Percentiles rank a stretch among this genome's conserved stretches.
phyloP scores from a whole-genome alignment of 2,888 invertebrate genomes.

The Anorthoa munda region DNA sequence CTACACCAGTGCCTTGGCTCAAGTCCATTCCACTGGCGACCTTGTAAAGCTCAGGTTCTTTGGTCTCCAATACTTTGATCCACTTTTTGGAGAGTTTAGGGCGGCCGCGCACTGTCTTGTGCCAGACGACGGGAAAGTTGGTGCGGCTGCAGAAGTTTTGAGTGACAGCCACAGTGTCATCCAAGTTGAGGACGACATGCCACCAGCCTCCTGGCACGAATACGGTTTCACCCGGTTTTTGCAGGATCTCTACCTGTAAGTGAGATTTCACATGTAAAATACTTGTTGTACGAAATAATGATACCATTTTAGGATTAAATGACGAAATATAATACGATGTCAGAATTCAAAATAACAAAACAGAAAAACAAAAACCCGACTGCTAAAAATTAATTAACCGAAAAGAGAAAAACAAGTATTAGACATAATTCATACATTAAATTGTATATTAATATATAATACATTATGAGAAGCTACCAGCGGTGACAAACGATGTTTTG shows the following conservation, averaged over 20 bases:
- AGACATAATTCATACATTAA: too few relatives aligned
- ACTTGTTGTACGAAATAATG: background rate
- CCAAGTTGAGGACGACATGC: slow-evolving; percentile 99
- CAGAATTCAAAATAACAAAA: too few relatives aligned
- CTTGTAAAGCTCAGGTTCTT: slow-evolving; percentile 94
- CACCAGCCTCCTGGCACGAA: slow-evolving; percentile 99
- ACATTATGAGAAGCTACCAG: background rate
- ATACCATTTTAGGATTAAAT: too few relatives aligned
- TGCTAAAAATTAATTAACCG: too few relatives aligned
- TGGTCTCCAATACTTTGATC: slow-evolving; percentile 93
- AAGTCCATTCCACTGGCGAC: slow-evolving; percentile 96
- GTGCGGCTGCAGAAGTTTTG: slow-evolving; percentile 99
- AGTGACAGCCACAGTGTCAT: slow-evolving; percentile 98
- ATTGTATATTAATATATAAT: too few relatives aligned
- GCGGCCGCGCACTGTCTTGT: slow-evolving; percentile 98
- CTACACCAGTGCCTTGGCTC: slow-evolving; percentile 96
- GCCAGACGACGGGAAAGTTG: slow-evolving; percentile 99
- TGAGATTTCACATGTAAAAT: background rate
- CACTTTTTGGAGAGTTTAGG: slow-evolving; percentile 99
- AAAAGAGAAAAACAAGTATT: too few relatives aligned
- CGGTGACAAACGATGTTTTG: too few relatives aligned
- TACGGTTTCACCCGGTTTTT: slow-evolving; percentile 98
- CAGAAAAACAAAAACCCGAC: too few relatives aligned
- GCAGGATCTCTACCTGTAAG: slow-evolving; percentile 96
- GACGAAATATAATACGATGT: too few relatives aligned